These are phyloP conservation scores for Enteromius fasciolatus DNA, from an alignment of 2,797 vertebrate species.

Conservation along the genomic window DNA sequence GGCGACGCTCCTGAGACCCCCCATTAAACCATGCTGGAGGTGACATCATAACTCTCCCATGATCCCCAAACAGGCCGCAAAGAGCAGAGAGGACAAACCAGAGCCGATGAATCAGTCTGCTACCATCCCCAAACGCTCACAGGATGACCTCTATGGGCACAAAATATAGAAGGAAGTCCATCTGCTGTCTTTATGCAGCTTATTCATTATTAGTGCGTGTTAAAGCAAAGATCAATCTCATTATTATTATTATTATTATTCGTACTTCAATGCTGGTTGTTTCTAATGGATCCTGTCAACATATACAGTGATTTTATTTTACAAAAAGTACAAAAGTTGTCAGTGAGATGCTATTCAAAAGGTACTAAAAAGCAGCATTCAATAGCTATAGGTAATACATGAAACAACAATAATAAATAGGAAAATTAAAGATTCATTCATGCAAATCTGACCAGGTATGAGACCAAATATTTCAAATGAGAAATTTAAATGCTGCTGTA, in stretches of 20 bases:
- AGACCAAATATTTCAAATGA: too few relatives aligned
- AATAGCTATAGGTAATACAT: too few relatives aligned
- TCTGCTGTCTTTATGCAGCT: conserved; percentile 2
- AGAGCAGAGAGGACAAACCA: conserved; percentile 31
- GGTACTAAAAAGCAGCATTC: neutral
- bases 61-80: neutral
- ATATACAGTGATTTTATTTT: too few relatives aligned
- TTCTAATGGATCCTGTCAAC: too few relatives aligned
- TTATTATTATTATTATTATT: neutral
- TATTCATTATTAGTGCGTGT: conserved; percentile 1
- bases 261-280: neutral
- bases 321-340: too few relatives aligned
- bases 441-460: too few relatives aligned
- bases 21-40: conserved; percentile 40
- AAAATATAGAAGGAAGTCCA: neutral
- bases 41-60: conserved; percentile 48
- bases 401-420: neutral
- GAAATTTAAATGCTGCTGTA: neutral
- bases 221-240: neutral
- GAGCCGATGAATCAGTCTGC: conserved; percentile 21
- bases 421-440: neutral
- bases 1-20: conserved; percentile 37
- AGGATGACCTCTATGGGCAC: neutral
- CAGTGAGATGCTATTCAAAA: neutral
- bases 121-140: neutral